Evolutionary conservation across 2,888 invertebrate species (phyloP).

Genomic region (Lottia scabra): DNA sequence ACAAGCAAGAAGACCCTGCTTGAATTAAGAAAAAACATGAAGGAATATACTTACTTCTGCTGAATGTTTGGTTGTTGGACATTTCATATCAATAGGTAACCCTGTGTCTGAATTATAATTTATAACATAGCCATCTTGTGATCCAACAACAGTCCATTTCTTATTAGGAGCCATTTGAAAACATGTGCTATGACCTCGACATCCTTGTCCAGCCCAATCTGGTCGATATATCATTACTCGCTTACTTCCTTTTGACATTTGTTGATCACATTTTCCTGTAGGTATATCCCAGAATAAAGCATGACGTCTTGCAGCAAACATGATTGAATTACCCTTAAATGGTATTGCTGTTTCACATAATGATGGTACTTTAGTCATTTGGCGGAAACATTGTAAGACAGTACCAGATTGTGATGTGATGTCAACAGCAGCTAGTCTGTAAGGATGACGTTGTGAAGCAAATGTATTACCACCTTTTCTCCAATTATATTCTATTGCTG

Average conservation of each 20-base stretch:
- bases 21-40: too few species aligned
- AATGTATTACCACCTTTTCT: constrained; percentile 39
- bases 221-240: constrained; percentile 49
- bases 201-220: constrained; percentile 36
- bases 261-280: constrained; percentile 56
- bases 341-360: constrained; percentile 44
- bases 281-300: constrained; percentile 58
- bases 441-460: constrained; percentile 43
- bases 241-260: constrained; percentile 35
- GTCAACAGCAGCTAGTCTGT: constrained; percentile 51
- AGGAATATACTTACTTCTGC: constrained; percentile 39
- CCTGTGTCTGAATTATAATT: constrained; percentile 46
- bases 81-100: constrained; percentile 38
- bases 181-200: constrained; percentile 37
- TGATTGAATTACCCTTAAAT: constrained; percentile 46
- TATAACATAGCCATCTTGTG: constrained; percentile 55
- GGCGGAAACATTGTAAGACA: constrained; percentile 44
- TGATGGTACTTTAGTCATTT: constrained; percentile 53
- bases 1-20: too few species aligned
- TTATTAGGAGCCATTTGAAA: constrained; percentile 36
- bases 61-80: constrained; percentile 46
- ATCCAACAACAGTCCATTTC: constrained; percentile 43
- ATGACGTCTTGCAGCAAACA: constrained; percentile 46
- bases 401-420: constrained; percentile 42
- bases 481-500: constrained; percentile 46